Base-by-base conservation (phyloP, 2,797 vertebrate genomes). In the Orientallactaga sibirica region DNA sequence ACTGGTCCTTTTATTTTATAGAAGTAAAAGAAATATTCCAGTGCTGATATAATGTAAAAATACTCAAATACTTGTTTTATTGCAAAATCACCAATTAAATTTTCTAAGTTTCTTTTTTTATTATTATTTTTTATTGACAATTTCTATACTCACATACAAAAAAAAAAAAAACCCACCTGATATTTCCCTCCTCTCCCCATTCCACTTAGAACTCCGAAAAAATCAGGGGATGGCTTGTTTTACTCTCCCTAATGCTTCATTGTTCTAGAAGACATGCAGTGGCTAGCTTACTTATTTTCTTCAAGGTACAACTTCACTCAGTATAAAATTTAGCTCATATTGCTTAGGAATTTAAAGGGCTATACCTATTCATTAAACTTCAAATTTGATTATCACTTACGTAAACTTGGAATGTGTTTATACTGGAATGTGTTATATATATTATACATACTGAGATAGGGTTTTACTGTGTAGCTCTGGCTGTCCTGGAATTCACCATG, bases 291-390 rank as follows among this genome's bases (percentile, higher is more conserved):
- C 10, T 74, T 95, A 29, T n/a, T 18, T 41, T 62, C 43, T 20
- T 75, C 78, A 64, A 64, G 19, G 5, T 24, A 25, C 62, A 77
- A 33, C 5, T 41, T 62, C 55, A 76, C 16, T 55, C 52, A 37
- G 11, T 71, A 7, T 74, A 6, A 85, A 84, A 82, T 75, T 85
- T 87, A 66, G 55, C 71, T 91, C 77, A 66, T 27, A 20, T 82
- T 85, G n/a, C 55, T 87, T 64, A 83, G 10, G 62, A 82, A 0
- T 79, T 95, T 82, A n/a, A 76, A 87, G 94, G 92, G 37, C 7
- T 29, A 2, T 80, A 74, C 29, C 11, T 33, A 25, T 48, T 95
- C 86, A 73, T n/a, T 55, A 90, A 88, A 86, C 15, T 41, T 41
- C 29, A 80, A 76, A 29, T 71, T 82, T 61, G 90, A 43, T 3